These are phyloP conservation scores for Fulica atra DNA, from an alignment of 2,113 vertebrate species.

Conservation along the genomic window DNA sequence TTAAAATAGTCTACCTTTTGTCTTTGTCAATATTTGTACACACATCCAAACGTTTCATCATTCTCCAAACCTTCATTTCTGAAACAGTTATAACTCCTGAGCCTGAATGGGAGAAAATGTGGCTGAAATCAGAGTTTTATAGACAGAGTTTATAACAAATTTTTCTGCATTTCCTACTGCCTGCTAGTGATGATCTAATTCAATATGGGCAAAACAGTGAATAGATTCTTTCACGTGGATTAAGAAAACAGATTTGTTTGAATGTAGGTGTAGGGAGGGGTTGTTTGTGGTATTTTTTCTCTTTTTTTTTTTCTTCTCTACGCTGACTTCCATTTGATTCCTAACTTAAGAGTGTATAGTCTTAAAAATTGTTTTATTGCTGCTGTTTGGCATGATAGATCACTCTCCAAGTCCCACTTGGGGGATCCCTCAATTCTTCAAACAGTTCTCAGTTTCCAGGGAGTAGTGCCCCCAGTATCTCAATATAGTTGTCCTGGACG, in stretches of 20 bases:
- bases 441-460: not conserved
- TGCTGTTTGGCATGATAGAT: not conserved
- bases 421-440: not conserved
- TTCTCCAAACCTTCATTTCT: not conserved
- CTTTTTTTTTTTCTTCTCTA: not conserved
- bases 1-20: not conserved
- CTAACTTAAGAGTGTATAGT: not conserved
- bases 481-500: not conserved
- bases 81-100: not conserved
- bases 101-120: not conserved
- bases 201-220: not conserved
- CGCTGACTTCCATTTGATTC: not conserved
- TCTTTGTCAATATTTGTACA: not conserved
- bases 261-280: not conserved
- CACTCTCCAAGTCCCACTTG: not conserved
- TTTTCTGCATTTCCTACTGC: not conserved
- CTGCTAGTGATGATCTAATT: not conserved
- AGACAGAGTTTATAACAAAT: not conserved
- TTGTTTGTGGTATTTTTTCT: too few relatives aligned
- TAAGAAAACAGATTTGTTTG: not conserved
- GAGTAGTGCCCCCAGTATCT: not conserved
- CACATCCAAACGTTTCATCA: not conserved
- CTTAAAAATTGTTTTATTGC: not conserved
- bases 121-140: not conserved
- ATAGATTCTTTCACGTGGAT: not conserved